A percentile compares a stretch with the other conserved stretches of the same genome.
Conservation (phyloP, 2,888 invertebrate genomes). For the Cataglyphis livida region DNA sequence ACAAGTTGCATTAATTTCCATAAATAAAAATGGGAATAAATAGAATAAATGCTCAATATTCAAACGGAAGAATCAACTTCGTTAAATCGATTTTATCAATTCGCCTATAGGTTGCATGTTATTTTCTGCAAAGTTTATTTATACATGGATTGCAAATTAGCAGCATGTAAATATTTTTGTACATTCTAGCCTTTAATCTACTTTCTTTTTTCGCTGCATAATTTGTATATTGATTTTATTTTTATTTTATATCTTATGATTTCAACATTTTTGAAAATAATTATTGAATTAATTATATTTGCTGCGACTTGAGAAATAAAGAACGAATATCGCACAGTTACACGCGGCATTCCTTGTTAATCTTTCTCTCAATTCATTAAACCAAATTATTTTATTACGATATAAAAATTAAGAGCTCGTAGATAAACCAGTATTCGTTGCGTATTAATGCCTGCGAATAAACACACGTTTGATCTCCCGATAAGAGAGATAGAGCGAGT, state of each 20-base stretch:
- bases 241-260: not conserved
- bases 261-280: constrained; percentile 2
- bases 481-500: constrained; percentile 24
- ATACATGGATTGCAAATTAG: constrained; percentile 18
- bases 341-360: not conserved
- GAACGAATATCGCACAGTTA: not conserved
- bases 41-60: constrained; percentile 8
- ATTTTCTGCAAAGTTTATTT: constrained; percentile 14
- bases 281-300: not conserved
- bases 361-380: not conserved
- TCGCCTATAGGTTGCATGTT: not conserved
- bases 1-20: constrained; percentile 22
- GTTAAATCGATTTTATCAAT: constrained; percentile 31
- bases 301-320: not conserved
- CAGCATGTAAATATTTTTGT: constrained; percentile 7
- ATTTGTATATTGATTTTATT: not conserved
- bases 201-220: not conserved
- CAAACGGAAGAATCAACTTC: constrained; percentile 15
- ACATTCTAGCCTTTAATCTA: not conserved
- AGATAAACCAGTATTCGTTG: constrained; percentile 1
- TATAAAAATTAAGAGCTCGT: not conserved
- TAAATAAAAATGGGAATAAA: constrained; percentile 22
- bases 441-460: constrained; percentile 17
- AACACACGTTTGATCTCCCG: constrained; percentile 13
- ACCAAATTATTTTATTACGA: not conserved